Evolutionary conservation across 2,888 invertebrate genomes (phyloP).

Genomic region (Pterobdella sp.): DNA sequence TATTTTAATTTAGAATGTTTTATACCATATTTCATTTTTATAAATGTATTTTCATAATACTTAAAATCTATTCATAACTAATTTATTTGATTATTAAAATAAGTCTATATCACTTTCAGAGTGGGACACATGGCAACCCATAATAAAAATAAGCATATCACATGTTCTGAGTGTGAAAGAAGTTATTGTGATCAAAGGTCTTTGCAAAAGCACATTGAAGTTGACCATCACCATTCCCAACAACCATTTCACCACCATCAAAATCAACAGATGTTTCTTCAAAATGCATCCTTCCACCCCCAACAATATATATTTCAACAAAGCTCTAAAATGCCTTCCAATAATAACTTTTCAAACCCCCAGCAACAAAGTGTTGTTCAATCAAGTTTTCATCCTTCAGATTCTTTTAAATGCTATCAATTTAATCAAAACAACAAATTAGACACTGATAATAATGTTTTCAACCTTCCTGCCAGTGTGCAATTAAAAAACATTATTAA

Average conservation of each 20-base stretch:
- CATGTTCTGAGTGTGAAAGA: conserved; percentile 24
- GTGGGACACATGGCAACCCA: conserved; percentile 29
- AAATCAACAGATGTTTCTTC: neutral
- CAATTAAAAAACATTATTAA: neutral
- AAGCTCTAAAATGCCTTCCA: neutral
- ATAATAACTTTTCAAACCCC: neutral
- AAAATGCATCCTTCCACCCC: neutral
- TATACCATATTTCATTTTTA: too few species aligned
- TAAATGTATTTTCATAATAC: neutral
- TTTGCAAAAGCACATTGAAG: conserved; percentile 24
- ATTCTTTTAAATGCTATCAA: neutral
- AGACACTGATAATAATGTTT: neutral
- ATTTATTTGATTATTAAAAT: neutral
- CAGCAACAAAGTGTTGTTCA: neutral
- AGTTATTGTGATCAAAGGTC: conserved; percentile 31
- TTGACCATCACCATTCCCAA: conserved; percentile 1
- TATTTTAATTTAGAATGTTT: too few species aligned
- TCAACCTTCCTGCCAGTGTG: conserved; percentile 3
- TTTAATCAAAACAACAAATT: neutral
- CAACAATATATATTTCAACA: neutral
- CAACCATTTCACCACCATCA: neutral
- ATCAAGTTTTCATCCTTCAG: neutral
- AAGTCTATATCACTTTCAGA: neutral
- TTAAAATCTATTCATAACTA: neutral
- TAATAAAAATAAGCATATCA: conserved; percentile 24